Conservation (phyloP, 2,888 invertebrate genomes). For the Epistrophella euchroma region DNA sequence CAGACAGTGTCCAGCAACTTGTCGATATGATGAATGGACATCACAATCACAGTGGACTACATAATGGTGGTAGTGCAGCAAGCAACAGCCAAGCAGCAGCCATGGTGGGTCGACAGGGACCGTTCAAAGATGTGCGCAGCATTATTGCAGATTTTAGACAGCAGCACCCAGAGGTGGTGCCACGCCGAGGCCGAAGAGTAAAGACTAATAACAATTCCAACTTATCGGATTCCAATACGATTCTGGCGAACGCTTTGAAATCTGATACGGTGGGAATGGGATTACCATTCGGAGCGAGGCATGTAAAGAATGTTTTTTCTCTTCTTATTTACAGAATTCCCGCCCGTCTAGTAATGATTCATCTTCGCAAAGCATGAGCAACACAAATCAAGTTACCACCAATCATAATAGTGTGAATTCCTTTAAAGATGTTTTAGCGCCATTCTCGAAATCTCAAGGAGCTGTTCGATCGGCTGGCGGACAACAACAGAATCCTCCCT, state of each 20-base stretch:
- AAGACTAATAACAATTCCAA: slow-evolving; percentile 81
- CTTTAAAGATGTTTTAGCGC: slow-evolving; percentile 91
- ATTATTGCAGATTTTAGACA: slow-evolving; percentile 92
- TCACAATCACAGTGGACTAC: slow-evolving; percentile 65
- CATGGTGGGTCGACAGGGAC: slow-evolving; percentile 88
- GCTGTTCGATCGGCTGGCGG: slow-evolving; percentile 58
- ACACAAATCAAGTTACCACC: slow-evolving; percentile 75
- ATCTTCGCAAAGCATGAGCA: slow-evolving; percentile 83
- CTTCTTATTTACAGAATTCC: slow-evolving; percentile 75
- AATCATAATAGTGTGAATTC: slow-evolving; percentile 82
- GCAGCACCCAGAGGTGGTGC: slow-evolving; percentile 90
- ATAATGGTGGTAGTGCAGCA: slow-evolving; percentile 81
- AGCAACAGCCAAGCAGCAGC: slow-evolving; percentile 53
- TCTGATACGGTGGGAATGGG: slow-evolving; percentile 76
- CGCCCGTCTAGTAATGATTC: slow-evolving; percentile 85
- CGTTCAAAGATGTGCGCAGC: slow-evolving; percentile 92
- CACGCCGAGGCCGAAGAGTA: slow-evolving; percentile 87
- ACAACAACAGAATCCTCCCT: slow-evolving; percentile 83
- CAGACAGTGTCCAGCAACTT: slow-evolving; percentile 76
- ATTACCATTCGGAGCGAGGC: slow-evolving; percentile 57
- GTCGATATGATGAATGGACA: slow-evolving; percentile 78
- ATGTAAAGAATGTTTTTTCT: slow-evolving; percentile 68
- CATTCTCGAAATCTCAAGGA: slow-evolving; percentile 86
- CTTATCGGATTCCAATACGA: slow-evolving; percentile 76
- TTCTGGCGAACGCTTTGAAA: slow-evolving; percentile 77